Conservation (phyloP, 2,113 vertebrate genomes). For the Saccopteryx bilineata region DNA sequence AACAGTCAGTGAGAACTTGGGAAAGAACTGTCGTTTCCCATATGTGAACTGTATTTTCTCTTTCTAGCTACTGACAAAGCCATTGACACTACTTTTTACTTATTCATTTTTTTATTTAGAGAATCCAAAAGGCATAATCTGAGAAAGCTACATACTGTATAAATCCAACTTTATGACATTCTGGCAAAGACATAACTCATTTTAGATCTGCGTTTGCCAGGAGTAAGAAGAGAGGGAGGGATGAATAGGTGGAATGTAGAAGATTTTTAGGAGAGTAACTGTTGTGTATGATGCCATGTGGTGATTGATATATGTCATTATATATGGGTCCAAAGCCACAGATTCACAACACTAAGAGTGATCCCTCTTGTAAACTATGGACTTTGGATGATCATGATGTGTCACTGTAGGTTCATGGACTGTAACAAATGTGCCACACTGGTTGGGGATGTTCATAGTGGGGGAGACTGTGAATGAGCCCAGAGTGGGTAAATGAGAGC, state of each 20-base stretch:
- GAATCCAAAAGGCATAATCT: background rate
- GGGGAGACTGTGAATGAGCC: rapidly evolving
- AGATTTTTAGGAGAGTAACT: too few species aligned
- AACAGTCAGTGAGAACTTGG: background rate
- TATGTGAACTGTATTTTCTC: background rate
- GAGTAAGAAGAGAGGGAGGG: background rate
- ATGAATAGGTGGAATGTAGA: rapidly evolving
- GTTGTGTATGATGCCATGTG: rapidly evolving
- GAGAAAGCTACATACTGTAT: background rate
- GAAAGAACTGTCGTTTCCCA: background rate
- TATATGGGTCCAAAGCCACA: background rate
- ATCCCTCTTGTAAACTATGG: background rate
- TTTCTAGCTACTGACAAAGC: background rate
- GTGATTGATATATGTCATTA: background rate
- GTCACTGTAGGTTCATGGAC: background rate
- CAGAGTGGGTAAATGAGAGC: too few species aligned
- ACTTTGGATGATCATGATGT: background rate
- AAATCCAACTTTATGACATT: background rate
- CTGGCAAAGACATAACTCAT: background rate
- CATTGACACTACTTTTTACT: background rate
- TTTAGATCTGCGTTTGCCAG: background rate
- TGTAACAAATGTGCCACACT: background rate
- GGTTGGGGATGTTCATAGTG: rapidly evolving
- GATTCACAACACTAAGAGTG: background rate
- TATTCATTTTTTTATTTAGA: background rate